Evolutionary conservation across 2,113 vertebrate species (phyloP).

Genomic region (Cyanoliseus patagonus): DNA sequence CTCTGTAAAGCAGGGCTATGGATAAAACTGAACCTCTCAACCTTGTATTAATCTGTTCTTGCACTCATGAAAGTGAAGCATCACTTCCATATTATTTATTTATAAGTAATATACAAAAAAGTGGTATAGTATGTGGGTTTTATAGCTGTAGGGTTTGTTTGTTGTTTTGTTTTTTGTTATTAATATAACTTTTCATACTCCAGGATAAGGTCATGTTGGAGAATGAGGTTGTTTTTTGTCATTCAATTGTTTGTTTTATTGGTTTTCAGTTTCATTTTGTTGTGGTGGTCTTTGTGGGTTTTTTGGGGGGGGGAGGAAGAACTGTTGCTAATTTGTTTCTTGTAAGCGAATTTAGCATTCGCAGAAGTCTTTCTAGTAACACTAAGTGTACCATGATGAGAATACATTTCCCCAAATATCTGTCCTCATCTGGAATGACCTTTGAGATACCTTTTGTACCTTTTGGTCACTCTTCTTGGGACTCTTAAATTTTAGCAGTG

Average conservation of each 20-base stretch:
- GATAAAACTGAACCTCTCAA: neutral
- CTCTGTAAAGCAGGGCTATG: neutral
- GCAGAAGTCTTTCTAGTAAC: neutral
- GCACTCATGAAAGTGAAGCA: neutral
- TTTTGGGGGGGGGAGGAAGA: rapidly evolving
- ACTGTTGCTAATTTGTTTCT: neutral
- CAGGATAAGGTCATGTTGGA: neutral
- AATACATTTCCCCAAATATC: neutral
- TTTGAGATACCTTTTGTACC: neutral
- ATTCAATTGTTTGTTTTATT: rapidly evolving
- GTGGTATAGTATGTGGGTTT: neutral
- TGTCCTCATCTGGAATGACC: neutral
- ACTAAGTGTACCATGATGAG: neutral
- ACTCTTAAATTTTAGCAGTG: neutral
- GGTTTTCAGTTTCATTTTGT: too few relatives aligned
- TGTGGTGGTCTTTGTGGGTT: rapidly evolving
- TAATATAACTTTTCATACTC: neutral
- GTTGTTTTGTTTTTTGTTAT: neutral
- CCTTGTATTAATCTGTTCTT: neutral
- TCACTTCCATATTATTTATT: neutral
- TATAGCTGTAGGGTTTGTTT: neutral
- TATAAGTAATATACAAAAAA: neutral
- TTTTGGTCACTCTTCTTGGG: neutral
- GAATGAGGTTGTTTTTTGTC: neutral
- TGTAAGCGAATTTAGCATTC: neutral